Percentiles rank a stretch among this genome's conserved stretches.
phyloP scores from a whole-genome alignment of 2,113 vertebrate species.

The Melospiza melodia region DNA sequence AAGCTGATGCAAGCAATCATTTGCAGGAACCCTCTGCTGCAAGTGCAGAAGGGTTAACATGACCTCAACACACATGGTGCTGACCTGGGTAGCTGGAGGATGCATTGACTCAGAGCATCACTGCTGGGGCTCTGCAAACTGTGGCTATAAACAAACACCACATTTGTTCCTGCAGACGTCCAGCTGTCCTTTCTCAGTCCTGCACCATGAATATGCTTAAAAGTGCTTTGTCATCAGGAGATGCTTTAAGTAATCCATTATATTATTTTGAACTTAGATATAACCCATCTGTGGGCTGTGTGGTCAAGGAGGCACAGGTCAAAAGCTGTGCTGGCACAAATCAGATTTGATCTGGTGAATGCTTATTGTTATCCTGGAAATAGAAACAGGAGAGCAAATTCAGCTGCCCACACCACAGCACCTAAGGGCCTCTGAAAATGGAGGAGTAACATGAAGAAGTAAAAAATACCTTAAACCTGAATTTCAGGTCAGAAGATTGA shows the following conservation, averaged over 20 bases:
- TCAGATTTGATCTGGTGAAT: not conserved
- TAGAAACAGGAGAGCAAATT: not conserved
- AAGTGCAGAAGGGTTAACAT: not conserved
- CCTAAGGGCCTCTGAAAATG: not conserved
- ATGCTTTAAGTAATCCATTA: not conserved
- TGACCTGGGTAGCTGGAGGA: not conserved
- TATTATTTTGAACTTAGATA: not conserved
- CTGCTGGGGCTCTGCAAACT: conserved; percentile 16
- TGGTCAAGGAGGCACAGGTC: not conserved
- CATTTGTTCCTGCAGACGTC: not conserved
- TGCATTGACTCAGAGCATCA: not conserved
- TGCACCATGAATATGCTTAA: not conserved
- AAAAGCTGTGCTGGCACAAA: not conserved
- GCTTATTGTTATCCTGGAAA: not conserved
- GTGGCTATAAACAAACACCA: not conserved
- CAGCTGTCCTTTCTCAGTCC: conserved; percentile 42
- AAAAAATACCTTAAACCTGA: not conserved
- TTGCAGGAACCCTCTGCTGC: not conserved
- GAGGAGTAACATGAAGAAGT: not conserved
- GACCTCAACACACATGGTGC: not conserved
- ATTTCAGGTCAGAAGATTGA: not conserved
- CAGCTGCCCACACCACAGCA: not conserved
- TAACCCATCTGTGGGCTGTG: not conserved
- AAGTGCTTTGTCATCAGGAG: conserved; percentile 31
- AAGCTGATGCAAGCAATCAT: not conserved